Base-by-base conservation (phyloP, 2,888 invertebrate genomes). In the Philopedon plagiatum region DNA sequence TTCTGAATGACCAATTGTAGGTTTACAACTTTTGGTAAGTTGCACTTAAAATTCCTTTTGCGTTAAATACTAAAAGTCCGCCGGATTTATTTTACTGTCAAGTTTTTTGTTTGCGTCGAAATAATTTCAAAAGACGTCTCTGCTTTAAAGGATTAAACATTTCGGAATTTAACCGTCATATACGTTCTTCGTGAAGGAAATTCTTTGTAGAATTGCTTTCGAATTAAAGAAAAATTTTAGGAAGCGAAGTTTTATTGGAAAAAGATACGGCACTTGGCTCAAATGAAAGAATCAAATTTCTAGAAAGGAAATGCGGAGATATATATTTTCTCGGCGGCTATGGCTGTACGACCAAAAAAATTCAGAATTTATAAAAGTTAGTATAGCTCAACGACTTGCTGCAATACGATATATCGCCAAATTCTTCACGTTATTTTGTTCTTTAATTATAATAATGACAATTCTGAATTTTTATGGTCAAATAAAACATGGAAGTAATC, bases 241-340 rank as follows among this genome's bases (percentile, higher is more conserved):
- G 18, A 51, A 51, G 51, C 51, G 51, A 18, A 29, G 15, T 54
- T 54, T 54, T 54, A 54, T 29, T 29, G 51, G 51, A 29, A 54
- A 54, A 29, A 29, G 29, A 29, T 29, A 54, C 29, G 51, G 51
- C 29, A 51, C 51, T 51, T 26, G 51, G 29, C 26, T 51, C 26
- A 51, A 54, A 54, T 54, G 32, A 54, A 54, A 29, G 29, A 54
- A 54, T 54, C 29, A 54, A 54, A 13, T 23, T 51, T 49, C 51
- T 5, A 54, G 1, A 29, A 7, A 54, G 9, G 29, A 29, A 54
- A 18, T 54, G 32, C 23, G 18, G 18, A 29, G 13, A 23, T 49
- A 13, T 29, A 54, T 29, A 26, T n/a, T n/a, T 54, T 26, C 23
- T n/a, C 32, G 29, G 15, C 1, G 13, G 9, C 51, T 54, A 54